Evolutionary conservation across 2,888 invertebrate genomes (phyloP).

Genomic region (Dynastes hyllus): DNA sequence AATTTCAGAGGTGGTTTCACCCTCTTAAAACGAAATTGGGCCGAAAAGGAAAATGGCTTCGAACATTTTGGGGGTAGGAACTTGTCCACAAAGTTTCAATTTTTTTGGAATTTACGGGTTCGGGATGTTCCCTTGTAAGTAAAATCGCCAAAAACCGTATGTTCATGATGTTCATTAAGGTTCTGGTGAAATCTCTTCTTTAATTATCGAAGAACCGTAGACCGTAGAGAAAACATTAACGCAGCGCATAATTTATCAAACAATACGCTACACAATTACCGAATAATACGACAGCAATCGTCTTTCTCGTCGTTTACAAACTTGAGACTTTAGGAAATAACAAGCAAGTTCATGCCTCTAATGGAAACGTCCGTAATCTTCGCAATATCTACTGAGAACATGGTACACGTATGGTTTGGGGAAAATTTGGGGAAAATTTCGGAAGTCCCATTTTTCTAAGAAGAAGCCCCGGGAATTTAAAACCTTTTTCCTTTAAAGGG

Average conservation of each 20-base stretch:
- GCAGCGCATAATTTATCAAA: neutral
- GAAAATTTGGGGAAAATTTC: no score
- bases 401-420: neutral
- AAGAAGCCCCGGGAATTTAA: neutral
- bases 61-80: no score
- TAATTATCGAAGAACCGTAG: neutral
- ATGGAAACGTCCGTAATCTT: neutral
- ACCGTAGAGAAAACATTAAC: neutral
- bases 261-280: constrained; percentile 3
- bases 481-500: neutral
- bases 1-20: no score
- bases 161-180: neutral
- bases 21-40: no score
- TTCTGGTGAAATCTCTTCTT: neutral
- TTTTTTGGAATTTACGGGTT: no score
- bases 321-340: neutral
- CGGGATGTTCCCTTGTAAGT: no score
- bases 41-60: no score
- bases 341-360: neutral
- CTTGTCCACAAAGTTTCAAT: no score
- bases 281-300: neutral
- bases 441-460: neutral
- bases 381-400: neutral
- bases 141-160: no score
- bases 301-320: neutral